phyloP scores from a whole-genome alignment of 2,797 vertebrate genomes.

The Dendrocincla tyrannina region DNA sequence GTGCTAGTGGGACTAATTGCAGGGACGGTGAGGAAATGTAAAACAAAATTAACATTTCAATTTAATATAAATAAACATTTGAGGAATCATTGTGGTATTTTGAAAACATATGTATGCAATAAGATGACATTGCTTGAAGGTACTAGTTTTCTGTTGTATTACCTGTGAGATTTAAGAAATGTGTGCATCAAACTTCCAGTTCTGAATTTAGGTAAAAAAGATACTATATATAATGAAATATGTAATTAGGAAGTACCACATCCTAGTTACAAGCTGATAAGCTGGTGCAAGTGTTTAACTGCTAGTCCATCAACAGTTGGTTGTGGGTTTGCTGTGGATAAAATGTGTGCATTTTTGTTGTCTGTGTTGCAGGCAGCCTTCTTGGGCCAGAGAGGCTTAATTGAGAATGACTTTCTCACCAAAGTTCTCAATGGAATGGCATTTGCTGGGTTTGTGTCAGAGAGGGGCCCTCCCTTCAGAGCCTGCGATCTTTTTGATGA shows the following conservation, averaged over 20 bases:
- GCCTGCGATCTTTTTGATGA: constrained; percentile 98
- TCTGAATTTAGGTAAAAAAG: neutral
- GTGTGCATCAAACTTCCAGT: neutral
- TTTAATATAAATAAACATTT: neutral
- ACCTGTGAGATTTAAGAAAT: neutral
- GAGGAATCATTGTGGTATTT: neutral
- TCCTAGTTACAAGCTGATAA: neutral
- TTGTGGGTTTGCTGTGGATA: neutral
- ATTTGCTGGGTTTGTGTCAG: constrained; percentile 97
- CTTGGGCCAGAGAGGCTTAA: constrained; percentile 93
- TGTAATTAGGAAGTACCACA: neutral
- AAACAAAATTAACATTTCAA: neutral
- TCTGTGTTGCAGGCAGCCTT: constrained; percentile 88
- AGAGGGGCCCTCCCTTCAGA: constrained; percentile 94
- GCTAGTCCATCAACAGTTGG: neutral
- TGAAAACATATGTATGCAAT: neutral
- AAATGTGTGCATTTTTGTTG: neutral
- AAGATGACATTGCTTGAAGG: neutral
- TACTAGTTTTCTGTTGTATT: neutral
- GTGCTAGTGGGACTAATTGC: neutral
- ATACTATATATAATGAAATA: neutral
- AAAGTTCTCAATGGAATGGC: constrained; percentile 99
- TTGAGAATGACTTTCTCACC: constrained; percentile 96
- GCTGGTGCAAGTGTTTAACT: neutral
- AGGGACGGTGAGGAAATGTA: neutral